Conservation (phyloP, 2,113 vertebrate genomes). For the Rallus limicola region DNA sequence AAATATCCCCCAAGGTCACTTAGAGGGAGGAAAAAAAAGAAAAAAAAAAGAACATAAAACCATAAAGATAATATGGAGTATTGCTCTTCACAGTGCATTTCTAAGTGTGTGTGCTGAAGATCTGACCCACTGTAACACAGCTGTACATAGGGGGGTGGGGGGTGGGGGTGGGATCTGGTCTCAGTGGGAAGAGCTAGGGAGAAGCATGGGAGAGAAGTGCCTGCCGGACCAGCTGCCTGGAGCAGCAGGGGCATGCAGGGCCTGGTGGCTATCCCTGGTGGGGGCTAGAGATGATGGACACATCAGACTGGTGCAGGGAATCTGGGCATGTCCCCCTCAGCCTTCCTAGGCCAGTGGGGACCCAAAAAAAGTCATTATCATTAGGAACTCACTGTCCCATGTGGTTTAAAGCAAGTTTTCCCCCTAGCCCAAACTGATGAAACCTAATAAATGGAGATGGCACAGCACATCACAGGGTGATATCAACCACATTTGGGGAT, state of each 20-base stretch:
- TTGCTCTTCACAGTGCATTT: background rate
- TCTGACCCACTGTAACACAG: background rate
- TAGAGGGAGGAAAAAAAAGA: background rate
- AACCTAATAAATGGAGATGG: background rate
- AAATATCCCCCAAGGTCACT: conserved; percentile 13
- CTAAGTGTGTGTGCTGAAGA: background rate
- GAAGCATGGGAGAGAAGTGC: background rate
- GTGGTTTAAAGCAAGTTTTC: background rate
- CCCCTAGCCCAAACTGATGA: background rate
- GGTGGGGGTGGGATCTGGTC: too few species aligned
- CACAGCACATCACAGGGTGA: rapidly evolving
- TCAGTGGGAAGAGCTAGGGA: background rate
- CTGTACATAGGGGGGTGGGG: too few species aligned
- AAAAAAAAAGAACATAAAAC: conserved; percentile 29
- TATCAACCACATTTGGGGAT: background rate
- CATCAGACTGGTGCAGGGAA: background rate
- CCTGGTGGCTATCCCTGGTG: background rate
- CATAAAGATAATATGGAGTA: background rate
- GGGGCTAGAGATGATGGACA: background rate
- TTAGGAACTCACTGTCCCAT: background rate
- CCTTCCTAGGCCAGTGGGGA: background rate
- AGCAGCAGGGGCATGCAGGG: rapidly evolving
- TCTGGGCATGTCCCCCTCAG: background rate
- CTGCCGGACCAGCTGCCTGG: rapidly evolving
- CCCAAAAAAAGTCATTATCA: background rate